Percentiles rank a stretch among this genome's conserved stretches.
phyloP scores from a whole-genome alignment of 2,797 vertebrate genomes.

The Acridotheres tristis region DNA sequence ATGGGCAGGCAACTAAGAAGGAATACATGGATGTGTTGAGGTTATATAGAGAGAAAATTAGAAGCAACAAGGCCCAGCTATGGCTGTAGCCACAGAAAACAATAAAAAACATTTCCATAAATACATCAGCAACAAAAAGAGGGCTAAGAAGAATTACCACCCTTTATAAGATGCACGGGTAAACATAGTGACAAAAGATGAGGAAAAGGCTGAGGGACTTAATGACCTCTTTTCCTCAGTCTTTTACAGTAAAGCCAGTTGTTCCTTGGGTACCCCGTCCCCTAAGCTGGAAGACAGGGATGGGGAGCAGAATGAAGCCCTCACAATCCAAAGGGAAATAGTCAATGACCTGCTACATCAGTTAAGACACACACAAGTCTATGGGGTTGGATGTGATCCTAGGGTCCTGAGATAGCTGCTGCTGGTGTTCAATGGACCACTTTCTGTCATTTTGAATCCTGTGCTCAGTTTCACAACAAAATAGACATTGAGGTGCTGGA shows the following conservation, averaged over 20 bases:
- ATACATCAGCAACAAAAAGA: background rate
- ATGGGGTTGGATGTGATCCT: background rate
- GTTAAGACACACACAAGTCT: background rate
- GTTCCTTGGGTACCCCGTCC: background rate
- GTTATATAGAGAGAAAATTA: background rate
- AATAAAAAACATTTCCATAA: background rate
- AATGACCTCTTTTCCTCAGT: background rate
- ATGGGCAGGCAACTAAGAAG: background rate
- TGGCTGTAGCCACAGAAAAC: background rate
- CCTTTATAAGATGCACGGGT: background rate
- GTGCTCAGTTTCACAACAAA: background rate
- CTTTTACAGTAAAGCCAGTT: background rate
- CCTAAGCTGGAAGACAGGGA: background rate
- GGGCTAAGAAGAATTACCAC: background rate
- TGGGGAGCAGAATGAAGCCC: background rate
- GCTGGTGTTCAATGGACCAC: background rate
- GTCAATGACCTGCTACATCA: background rate
- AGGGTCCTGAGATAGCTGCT: background rate
- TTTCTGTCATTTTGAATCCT: accelerated
- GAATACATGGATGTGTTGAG: background rate
- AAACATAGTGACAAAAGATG: background rate
- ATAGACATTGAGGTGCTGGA: background rate
- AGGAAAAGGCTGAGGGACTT: background rate
- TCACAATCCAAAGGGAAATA: background rate
- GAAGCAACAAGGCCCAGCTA: background rate